Evolutionary conservation across 1,140 invertebrate genomes (phyloP).

Genomic region (Drosophila nebulosa): DNA sequence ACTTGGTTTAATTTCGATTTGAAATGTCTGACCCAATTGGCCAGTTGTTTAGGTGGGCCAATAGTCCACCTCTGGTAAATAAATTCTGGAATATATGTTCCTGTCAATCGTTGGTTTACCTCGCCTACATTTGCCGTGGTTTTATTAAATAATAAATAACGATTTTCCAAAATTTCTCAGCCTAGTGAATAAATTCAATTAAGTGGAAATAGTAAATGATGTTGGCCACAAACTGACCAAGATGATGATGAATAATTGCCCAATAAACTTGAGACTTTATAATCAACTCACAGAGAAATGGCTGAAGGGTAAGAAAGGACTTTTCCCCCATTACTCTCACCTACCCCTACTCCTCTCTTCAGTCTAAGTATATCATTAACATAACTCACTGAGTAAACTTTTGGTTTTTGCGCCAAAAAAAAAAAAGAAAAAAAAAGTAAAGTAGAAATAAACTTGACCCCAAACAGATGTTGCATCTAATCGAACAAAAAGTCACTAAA

Average conservation of each 20-base stretch:
- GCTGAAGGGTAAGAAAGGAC: constrained; percentile 16
- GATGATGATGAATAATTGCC: constrained; percentile 32
- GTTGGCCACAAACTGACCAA: constrained; percentile 9
- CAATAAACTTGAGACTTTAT: constrained; percentile 52
- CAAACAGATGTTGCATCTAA: constrained; percentile 66
- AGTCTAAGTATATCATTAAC: constrained; percentile 21
- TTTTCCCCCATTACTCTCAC: neutral
- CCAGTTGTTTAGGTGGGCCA: too few relatives aligned
- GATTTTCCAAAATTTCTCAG: neutral
- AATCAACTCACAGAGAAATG: constrained; percentile 45
- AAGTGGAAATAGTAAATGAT: constrained; percentile 44
- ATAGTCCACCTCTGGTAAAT: too few relatives aligned
- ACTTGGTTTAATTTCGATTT: too few relatives aligned
- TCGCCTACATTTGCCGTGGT: constrained; percentile 48
- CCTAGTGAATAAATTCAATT: constrained; percentile 53
- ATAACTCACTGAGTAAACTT: constrained; percentile 66
- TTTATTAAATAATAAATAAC: constrained; percentile 57
- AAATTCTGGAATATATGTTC: too few relatives aligned
- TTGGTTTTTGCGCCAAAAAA: constrained; percentile 38
- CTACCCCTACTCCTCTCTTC: neutral
- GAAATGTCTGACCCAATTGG: too few relatives aligned
- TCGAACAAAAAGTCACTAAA: constrained; percentile 63
- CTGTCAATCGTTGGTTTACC: neutral
- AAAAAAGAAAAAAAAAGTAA: constrained; percentile 12
- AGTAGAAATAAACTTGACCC: constrained; percentile 29